Evolutionary conservation across 2,113 vertebrate species (phyloP), one percentile per base, ranked within the genome.

Genomic region (Plecotus auritus): DNA sequence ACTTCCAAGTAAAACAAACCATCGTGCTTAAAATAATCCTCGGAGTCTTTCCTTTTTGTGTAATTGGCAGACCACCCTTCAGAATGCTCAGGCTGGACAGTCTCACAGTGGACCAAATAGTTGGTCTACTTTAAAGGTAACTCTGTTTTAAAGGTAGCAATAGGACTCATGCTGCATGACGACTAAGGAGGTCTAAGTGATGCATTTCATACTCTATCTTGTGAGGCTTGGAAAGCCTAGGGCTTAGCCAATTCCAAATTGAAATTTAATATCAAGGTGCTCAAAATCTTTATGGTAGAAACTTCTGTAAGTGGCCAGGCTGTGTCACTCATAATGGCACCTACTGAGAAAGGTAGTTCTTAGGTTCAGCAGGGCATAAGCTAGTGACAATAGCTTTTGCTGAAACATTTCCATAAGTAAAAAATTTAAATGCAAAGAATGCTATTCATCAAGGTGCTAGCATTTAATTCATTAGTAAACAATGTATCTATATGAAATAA

Each of bases 1-100:
- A 72, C 26, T 77, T 93, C 59, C 69, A 96, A 83, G 37, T 70
- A 85, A 93, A 95, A 92, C 85, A 95, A 96, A 74, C 32, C 30
- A 76, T 83, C 69, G 23, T 51, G 10, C 73, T 96, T 85, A 92
- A 95, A 96, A 96, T 94, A 70, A 78, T 82, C 64, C 85, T 88
- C 37, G 51, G 40, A 96, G 18, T 56, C 18, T 92, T 81, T 82
- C 4, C 9, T 47, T 83, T 84, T 5, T 42, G 42, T 94, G 32
- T 49, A 32, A 92, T 45, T 93, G 61, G 84, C 70, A 54, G 85
- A 35, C 13, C 42, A 70, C 61, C 2, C 40, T 94, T 76, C 35
- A 67, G 85, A 84, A 72, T 47, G 28, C 23, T 64, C 45, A 45
- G 35, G 35, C n/a, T 80, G 28, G 64, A 45, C 40, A 45, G 35